Conservation (phyloP, 2,888 invertebrate genomes). For the Palloptera scutellata region DNA sequence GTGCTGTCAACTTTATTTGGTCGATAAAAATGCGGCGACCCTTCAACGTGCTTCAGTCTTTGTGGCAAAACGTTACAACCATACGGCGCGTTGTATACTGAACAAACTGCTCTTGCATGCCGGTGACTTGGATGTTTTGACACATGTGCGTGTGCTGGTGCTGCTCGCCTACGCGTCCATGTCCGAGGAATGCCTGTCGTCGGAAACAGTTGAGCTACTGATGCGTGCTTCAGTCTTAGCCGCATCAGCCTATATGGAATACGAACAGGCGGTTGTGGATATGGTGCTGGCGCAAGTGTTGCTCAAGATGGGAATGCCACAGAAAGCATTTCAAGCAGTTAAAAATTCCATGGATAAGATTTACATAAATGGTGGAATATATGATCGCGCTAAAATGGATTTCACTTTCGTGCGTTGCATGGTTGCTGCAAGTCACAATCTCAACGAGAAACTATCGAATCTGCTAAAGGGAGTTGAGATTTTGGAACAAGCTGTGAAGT, state of each 20-base stretch:
- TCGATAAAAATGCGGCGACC: conserved; percentile 74
- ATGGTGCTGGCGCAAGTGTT: conserved; percentile 83
- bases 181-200: conserved; percentile 63
- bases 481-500: conserved; percentile 72
- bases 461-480: conserved; percentile 64
- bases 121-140: conserved; percentile 63
- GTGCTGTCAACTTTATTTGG: conserved; percentile 73
- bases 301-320: conserved; percentile 76
- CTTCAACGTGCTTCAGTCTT: conserved; percentile 64
- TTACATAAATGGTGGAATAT: conserved; percentile 81
- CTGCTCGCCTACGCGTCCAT: conserved; percentile 74
- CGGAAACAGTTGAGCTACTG: conserved; percentile 69
- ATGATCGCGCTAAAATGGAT: conserved; percentile 80
- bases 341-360: conserved; percentile 76
- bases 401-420: conserved; percentile 82
- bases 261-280: conserved; percentile 77
- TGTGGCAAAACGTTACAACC: conserved; percentile 62
- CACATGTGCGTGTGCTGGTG: conserved; percentile 73
- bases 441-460: conserved; percentile 42
- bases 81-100: conserved; percentile 58
- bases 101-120: conserved; percentile 50
- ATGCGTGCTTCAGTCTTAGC: conserved; percentile 79
- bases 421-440: conserved; percentile 68
- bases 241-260: conserved; percentile 78
- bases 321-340: conserved; percentile 76